Evolutionary conservation across 2,888 invertebrate species (phyloP).

Genomic region (Isotomurus palustris): DNA sequence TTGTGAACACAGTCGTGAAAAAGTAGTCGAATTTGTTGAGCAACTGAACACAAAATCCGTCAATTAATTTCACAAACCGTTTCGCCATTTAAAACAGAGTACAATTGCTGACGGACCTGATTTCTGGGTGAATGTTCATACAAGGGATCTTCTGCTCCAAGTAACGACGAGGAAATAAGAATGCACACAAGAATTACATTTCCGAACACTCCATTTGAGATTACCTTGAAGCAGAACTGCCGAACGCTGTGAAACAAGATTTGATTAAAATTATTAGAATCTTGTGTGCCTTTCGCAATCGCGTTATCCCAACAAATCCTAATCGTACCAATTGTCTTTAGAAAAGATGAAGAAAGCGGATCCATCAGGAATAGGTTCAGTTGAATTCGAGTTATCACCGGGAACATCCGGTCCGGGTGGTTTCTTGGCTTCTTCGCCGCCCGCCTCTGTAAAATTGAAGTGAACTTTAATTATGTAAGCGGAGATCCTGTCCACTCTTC

Average conservation of each 20-base stretch:
- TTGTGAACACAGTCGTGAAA: conserved; percentile 60
- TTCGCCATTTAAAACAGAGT: background rate
- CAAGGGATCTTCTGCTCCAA: conserved; percentile 31
- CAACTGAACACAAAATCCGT: conserved; percentile 50
- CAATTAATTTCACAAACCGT: background rate
- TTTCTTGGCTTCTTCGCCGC: conserved; percentile 16
- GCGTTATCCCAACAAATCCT: background rate
- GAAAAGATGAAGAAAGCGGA: conserved; percentile 42
- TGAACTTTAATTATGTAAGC: too few species aligned
- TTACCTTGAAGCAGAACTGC: conserved; percentile 30
- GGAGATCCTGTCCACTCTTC: too few species aligned
- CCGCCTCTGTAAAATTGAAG: conserved; percentile 7
- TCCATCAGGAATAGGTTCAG: conserved; percentile 40
- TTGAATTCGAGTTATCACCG: conserved; percentile 2
- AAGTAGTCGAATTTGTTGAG: conserved; percentile 60
- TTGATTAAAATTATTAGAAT: background rate
- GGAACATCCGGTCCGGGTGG: conserved; percentile 13
- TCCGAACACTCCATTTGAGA: conserved; percentile 30
- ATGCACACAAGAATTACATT: conserved; percentile 39
- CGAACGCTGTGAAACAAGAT: conserved; percentile 25
- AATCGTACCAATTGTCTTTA: conserved; percentile 24
- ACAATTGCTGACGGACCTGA: conserved; percentile 15
- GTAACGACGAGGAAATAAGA: conserved; percentile 25
- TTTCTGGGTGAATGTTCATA: conserved; percentile 39
- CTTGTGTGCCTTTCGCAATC: background rate